A percentile compares a stretch with the other conserved stretches of the same genome.
These are phyloP conservation scores for Platichthys flesus DNA, from an alignment of 2,113 vertebrate genomes.

Conservation along the genomic window DNA sequence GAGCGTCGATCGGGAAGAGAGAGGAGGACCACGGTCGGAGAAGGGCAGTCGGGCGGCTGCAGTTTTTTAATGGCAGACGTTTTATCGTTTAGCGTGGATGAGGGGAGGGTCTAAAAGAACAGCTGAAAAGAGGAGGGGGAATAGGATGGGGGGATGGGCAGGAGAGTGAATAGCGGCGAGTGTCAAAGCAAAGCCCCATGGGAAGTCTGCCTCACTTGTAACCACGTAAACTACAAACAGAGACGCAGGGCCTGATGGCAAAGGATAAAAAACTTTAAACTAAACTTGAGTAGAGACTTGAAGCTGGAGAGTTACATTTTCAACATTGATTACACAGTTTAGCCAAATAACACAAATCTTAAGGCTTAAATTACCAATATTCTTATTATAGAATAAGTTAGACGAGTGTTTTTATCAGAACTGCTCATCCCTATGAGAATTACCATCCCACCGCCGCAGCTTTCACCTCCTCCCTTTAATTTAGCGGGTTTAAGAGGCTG, in stretches of 20 bases:
- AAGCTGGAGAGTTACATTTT: no score
- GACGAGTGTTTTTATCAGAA: no score
- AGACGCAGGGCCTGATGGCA: no score
- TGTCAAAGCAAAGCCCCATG: slow-evolving; percentile 16
- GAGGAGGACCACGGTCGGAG: slow-evolving; percentile 49
- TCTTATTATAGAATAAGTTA: no score
- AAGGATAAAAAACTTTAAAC: no score
- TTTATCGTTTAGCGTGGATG: not conserved
- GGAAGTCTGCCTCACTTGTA: not conserved
- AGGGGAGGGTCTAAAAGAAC: no score
- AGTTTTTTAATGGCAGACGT: slow-evolving; percentile 5
- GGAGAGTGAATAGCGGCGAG: not conserved
- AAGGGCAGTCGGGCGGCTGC: slow-evolving; percentile 22
- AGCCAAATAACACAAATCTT: no score
- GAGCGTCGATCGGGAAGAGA: slow-evolving; percentile 51
- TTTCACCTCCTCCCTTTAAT: not conserved
- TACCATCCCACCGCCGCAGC: no score
- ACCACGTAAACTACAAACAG: not conserved
- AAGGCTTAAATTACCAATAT: no score
- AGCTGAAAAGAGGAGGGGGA: not conserved
- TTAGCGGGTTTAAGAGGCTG: not conserved
- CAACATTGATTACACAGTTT: no score
- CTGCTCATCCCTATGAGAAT: no score
- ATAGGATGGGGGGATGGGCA: not conserved
- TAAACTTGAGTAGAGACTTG: no score